Conservation (phyloP, 1,140 invertebrate species). For the Anoplolepis gracilipes region DNA sequence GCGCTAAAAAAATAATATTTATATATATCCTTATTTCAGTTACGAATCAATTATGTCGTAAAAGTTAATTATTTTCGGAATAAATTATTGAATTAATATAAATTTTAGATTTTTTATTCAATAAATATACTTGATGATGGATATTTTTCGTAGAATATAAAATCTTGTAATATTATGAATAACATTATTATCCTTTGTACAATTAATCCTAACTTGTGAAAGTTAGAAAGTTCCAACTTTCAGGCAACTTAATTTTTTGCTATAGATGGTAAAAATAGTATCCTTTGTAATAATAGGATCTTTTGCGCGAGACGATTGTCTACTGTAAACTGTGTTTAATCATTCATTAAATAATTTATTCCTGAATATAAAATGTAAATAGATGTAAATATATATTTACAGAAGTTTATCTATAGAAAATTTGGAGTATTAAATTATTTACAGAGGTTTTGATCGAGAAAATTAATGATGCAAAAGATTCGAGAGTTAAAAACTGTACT, state of each 20-base stretch:
- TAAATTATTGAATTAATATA: constrained; percentile 12
- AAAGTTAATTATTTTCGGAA: not conserved
- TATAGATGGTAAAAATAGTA: not conserved
- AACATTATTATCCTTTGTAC: not conserved
- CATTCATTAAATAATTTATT: not conserved
- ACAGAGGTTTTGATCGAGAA: not conserved
- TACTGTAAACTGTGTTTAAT: not conserved
- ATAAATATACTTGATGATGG: no score
- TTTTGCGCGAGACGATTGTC: not conserved
- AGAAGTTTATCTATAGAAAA: no score
- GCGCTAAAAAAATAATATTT: constrained; percentile 10
- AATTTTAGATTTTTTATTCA: not conserved
- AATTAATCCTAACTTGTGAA: constrained; percentile 36
- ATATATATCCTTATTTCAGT: not conserved
- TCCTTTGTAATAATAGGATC: not conserved
- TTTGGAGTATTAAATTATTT: not conserved
- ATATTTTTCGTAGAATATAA: not conserved
- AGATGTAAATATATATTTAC: not conserved
- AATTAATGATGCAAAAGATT: constrained; percentile 1
- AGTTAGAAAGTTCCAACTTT: constrained; percentile 34
- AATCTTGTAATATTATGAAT: not conserved
- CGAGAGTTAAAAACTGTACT: not conserved
- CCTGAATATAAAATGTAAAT: not conserved
- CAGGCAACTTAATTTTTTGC: not conserved
- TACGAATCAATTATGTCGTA: not conserved